phyloP scores from a whole-genome alignment of 2,888 invertebrate species.

The Antheraea assamensis region DNA sequence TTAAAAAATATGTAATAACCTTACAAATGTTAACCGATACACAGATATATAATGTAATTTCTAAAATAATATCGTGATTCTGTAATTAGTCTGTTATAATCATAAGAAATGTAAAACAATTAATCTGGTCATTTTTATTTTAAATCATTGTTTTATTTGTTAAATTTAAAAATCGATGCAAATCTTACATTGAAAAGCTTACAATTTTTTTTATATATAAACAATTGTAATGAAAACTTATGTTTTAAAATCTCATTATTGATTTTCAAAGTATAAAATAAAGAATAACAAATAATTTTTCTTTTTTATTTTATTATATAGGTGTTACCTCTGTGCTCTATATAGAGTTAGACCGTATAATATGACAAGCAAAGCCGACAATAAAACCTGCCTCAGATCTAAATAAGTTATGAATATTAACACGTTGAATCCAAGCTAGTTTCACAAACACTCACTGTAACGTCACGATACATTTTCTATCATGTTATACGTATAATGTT shows the following conservation, averaged over 20 bases:
- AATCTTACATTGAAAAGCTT: constrained; percentile 72
- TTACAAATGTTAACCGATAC: constrained; percentile 80
- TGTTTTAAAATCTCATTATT: constrained; percentile 79
- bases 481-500: no score
- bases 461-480: no score
- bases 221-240: constrained; percentile 43
- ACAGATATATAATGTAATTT: constrained; percentile 71
- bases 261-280: constrained; percentile 75
- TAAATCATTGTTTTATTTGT: constrained; percentile 79
- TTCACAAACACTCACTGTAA: no score
- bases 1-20: constrained; percentile 69
- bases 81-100: constrained; percentile 64
- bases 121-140: constrained; percentile 83
- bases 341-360: neutral
- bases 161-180: constrained; percentile 72
- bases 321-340: neutral
- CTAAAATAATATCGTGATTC: constrained; percentile 74
- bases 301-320: constrained; percentile 30
- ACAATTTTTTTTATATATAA: constrained; percentile 68
- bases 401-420: no score
- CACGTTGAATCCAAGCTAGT: no score
- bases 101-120: constrained; percentile 77
- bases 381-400: no score
- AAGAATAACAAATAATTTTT: constrained; percentile 71
- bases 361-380: neutral